Evolutionary conservation across 2,113 vertebrate genomes (phyloP).

Genomic region (Silurus glanis): DNA sequence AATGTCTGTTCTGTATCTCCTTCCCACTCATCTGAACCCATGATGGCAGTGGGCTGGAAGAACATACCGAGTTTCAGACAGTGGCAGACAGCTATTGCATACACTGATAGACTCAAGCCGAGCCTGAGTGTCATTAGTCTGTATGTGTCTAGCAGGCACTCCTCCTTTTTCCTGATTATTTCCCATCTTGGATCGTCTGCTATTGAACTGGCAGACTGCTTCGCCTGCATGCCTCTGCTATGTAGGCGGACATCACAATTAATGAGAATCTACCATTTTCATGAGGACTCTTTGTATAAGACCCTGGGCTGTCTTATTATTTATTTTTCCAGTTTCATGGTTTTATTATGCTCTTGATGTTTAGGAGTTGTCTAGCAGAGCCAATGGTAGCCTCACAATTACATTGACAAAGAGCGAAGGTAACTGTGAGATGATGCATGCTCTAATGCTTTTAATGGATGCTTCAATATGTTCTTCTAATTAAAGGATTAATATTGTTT

Average conservation of each 20-base stretch:
- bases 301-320: slow-evolving; percentile 18
- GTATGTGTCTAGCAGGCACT: slow-evolving; percentile 48
- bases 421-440: neutral
- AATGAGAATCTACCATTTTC: slow-evolving; percentile 45
- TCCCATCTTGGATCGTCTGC: slow-evolving; percentile 27
- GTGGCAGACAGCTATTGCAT: slow-evolving; percentile 52
- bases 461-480: slow-evolving; percentile 1
- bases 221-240: slow-evolving; percentile 32
- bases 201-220: slow-evolving; percentile 36
- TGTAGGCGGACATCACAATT: slow-evolving; percentile 48
- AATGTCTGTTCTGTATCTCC: slow-evolving; percentile 49
- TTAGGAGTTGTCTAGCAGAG: neutral
- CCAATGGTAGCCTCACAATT: neutral
- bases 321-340: slow-evolving; percentile 27
- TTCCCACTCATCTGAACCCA: slow-evolving; percentile 52
- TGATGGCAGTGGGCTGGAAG: slow-evolving; percentile 43
- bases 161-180: slow-evolving; percentile 39
- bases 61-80: slow-evolving; percentile 41
- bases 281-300: slow-evolving; percentile 23
- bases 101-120: slow-evolving; percentile 46
- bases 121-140: slow-evolving; percentile 51
- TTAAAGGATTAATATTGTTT: slow-evolving; percentile 5
- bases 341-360: slow-evolving; percentile 18
- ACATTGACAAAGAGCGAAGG: neutral
- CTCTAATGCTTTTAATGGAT: slow-evolving; percentile 8